phyloP scores from a whole-genome alignment of 2,113 vertebrate genomes.

The Sarotherodon lohbergeri region DNA sequence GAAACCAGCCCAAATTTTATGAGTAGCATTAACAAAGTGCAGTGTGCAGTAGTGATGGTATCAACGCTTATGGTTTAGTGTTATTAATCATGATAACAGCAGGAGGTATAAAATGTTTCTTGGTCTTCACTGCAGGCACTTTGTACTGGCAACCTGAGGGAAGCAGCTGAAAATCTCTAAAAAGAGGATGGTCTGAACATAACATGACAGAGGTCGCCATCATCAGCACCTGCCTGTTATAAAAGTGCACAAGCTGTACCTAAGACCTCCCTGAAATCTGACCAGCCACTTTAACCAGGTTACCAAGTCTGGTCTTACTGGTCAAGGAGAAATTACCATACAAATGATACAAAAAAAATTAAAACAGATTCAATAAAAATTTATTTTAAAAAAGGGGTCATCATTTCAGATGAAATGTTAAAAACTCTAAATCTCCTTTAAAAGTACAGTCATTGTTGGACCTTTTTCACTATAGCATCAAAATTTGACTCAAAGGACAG shows the following conservation, averaged over 20 bases:
- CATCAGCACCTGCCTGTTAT: not conserved
- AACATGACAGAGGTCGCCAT: too few relatives aligned
- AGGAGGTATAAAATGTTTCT: too few relatives aligned
- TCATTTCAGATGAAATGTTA: not conserved
- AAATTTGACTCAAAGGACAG: not conserved
- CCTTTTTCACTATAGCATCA: not conserved
- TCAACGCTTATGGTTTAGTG: too few relatives aligned
- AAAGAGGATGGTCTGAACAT: too few relatives aligned
- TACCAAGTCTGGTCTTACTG: not conserved
- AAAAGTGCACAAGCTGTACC: not conserved
- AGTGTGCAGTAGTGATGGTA: too few relatives aligned
- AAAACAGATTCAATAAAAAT: not conserved
- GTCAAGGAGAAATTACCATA: not conserved
- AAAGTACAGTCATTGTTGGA: not conserved
- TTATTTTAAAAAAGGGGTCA: not conserved
- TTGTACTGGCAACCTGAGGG: too few relatives aligned
- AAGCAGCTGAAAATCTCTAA: too few relatives aligned
- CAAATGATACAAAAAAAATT: not conserved
- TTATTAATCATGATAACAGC: too few relatives aligned
- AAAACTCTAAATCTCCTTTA: not conserved
- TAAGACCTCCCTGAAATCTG: not conserved
- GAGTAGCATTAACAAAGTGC: not conserved
- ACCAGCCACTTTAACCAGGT: not conserved
- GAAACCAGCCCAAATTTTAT: not conserved
- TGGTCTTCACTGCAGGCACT: too few relatives aligned